These are phyloP conservation scores for Smithornis capensis DNA, from an alignment of 2,113 vertebrate genomes.

Conservation along the genomic window DNA sequence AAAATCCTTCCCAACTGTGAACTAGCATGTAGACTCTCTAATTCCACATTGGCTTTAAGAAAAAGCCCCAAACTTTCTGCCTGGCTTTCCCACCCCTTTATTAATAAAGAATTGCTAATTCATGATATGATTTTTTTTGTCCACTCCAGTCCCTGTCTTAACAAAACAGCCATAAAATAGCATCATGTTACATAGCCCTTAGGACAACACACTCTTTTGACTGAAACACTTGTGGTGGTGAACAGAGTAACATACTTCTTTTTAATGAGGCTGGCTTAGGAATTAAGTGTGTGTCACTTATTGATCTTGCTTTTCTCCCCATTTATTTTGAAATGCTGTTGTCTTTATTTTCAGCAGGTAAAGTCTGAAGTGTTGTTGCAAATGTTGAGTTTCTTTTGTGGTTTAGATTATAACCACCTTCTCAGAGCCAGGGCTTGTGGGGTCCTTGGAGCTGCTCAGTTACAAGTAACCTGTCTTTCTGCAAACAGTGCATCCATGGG, in stretches of 20 bases:
- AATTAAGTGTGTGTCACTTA: not conserved
- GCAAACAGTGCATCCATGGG: accelerated
- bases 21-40: not conserved
- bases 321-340: not conserved
- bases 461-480: not conserved
- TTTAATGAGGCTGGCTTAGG: conserved; percentile 2
- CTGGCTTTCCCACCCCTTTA: not conserved
- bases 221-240: not conserved
- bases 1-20: not conserved
- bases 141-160: not conserved
- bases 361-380: not conserved
- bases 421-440: not conserved
- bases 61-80: not conserved
- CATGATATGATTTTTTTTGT: not conserved
- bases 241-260: not conserved
- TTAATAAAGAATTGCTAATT: not conserved
- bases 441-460: not conserved
- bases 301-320: not conserved
- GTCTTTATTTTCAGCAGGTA: not conserved
- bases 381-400: not conserved
- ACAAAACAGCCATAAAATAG: not conserved
- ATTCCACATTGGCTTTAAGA: not conserved
- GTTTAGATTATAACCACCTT: not conserved
- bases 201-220: not conserved
- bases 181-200: not conserved